Percentiles rank a stretch among this genome's conserved stretches.
phyloP scores from a whole-genome alignment of 2,888 invertebrate species.

The Drosophila merina region DNA sequence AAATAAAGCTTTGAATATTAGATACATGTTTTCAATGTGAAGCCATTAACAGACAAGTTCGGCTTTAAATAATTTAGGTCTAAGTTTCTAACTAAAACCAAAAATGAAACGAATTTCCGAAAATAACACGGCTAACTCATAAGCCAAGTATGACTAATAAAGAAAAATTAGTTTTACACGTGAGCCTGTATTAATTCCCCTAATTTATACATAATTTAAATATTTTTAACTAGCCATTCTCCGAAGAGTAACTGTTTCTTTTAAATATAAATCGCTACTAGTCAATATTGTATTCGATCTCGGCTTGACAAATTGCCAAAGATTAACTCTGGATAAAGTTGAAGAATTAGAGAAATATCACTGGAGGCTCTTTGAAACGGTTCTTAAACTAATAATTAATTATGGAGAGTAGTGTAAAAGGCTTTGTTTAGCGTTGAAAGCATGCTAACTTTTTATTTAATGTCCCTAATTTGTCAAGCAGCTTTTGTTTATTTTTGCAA shows the following conservation, averaged over 20 bases:
- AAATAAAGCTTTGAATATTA: too few relatives aligned
- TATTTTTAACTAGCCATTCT: constrained; percentile 1
- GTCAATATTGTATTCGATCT: constrained; percentile 43
- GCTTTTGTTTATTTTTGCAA: constrained; percentile 34
- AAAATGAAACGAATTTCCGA: too few relatives aligned
- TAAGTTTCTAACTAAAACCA: too few relatives aligned
- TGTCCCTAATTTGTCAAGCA: constrained; percentile 58
- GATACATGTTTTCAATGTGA: too few relatives aligned
- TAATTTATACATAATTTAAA: constrained; percentile 21
- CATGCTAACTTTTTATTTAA: constrained; percentile 39
- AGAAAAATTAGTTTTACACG: not conserved
- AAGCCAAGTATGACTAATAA: not conserved
- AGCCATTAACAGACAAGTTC: too few relatives aligned
- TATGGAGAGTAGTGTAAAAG: constrained; percentile 18
- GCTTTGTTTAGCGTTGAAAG: constrained; percentile 31
- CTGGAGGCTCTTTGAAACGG: constrained; percentile 64
- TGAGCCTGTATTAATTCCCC: not conserved
- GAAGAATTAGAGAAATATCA: constrained; percentile 41
- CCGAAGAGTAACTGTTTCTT: constrained; percentile 52
- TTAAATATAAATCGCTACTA: constrained; percentile 69
- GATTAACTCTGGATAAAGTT: constrained; percentile 53
- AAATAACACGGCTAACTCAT: not conserved
- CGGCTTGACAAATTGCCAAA: constrained; percentile 54
- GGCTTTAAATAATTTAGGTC: too few relatives aligned
- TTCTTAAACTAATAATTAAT: constrained; percentile 42